A percentile compares a stretch with the other conserved stretches of the same genome.
phyloP scores from a whole-genome alignment of 30 jellyfish, hydroid and myxozoan species.

The Aurelia aurita region DNA sequence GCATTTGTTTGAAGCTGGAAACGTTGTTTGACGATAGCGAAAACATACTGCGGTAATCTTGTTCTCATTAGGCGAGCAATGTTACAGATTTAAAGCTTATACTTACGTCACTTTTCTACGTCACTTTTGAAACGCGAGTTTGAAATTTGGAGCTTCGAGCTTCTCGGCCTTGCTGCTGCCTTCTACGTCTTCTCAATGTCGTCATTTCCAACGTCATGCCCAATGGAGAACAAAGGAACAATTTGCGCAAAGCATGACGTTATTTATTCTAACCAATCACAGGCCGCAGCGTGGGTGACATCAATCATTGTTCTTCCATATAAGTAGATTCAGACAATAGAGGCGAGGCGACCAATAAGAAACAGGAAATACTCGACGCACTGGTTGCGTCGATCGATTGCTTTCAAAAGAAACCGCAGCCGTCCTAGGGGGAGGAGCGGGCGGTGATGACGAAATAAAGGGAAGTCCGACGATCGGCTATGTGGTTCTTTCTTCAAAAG shows the following conservation, averaged over 20 bases:
- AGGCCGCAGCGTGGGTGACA: constrained; percentile 15
- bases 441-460: too few relatives aligned
- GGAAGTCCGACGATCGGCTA: too few relatives aligned
- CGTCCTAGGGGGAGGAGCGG: too few relatives aligned
- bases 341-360: background rate
- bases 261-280: constrained; percentile 61
- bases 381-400: too few relatives aligned
- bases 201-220: constrained; percentile 82
- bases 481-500: too few relatives aligned
- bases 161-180: constrained; percentile 31
- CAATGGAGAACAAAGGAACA: constrained; percentile 63
- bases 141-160: constrained; percentile 34
- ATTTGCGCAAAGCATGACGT: constrained; percentile 82
- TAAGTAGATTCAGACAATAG: constrained; percentile 34
- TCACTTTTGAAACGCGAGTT: constrained; percentile 65
- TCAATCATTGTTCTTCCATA: constrained; percentile 47
- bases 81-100: constrained; percentile 45
- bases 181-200: constrained; percentile 78
- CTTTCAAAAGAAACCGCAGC: too few relatives aligned
- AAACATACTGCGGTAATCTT: background rate
- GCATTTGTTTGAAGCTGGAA: too few relatives aligned
- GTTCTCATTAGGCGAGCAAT: constrained; percentile 19
- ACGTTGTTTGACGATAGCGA: too few relatives aligned
- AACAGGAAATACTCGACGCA: background rate
- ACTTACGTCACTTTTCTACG: constrained; percentile 91